Conservation (phyloP, 2,113 vertebrate genomes). For the Petromus typicus region DNA sequence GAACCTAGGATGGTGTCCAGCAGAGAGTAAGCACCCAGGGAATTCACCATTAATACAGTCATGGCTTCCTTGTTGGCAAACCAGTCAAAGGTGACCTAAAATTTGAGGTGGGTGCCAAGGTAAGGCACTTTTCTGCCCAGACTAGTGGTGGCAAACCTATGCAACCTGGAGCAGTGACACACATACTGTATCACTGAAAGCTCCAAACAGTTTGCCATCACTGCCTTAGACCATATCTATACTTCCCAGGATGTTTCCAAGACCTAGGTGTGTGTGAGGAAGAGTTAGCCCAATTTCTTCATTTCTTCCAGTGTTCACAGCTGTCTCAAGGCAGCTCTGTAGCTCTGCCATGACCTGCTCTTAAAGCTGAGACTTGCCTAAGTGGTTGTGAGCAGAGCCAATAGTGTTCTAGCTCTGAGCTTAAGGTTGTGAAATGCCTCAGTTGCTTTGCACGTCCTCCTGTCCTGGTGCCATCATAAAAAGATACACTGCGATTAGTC, state of each 20-base stretch:
- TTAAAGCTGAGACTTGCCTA: neutral
- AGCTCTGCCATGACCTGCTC: neutral
- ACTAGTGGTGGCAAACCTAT: neutral
- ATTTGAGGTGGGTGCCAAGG: neutral
- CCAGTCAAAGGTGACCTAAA: slow-evolving; percentile 7
- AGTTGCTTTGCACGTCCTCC: neutral
- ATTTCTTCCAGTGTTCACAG: neutral
- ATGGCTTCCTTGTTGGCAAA: neutral
- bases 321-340: neutral
- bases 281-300: neutral
- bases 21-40: neutral
- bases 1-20: neutral
- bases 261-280: neutral
- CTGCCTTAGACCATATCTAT: neutral
- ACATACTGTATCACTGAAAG: neutral
- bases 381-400: too few species aligned
- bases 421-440: neutral
- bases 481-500: neutral
- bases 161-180: too few species aligned
- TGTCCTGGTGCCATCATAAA: neutral
- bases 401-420: too few species aligned
- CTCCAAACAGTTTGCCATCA: neutral
- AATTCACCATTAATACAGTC: neutral
- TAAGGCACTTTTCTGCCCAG: neutral
- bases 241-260: neutral